phyloP scores from a whole-genome alignment of 2,797 vertebrate species.

The Furcifer pardalis region DNA sequence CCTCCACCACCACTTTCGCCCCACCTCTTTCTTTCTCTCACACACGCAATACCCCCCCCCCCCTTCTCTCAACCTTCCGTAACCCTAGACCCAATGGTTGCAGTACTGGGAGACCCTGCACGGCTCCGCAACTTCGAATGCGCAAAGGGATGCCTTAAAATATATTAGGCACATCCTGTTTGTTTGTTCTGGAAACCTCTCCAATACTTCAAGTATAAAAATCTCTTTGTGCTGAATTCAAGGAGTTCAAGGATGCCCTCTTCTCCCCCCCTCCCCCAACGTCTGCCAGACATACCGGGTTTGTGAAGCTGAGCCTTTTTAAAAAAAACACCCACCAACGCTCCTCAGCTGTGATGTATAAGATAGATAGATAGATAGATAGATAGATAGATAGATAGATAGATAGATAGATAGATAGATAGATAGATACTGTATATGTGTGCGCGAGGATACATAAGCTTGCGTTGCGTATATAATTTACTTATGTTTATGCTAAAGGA shows the following conservation, averaged over 20 bases:
- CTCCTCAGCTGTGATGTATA: background rate
- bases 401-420: too few relatives aligned
- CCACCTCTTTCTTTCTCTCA: background rate
- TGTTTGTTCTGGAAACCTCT: background rate
- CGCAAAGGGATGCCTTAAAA: slow-evolving; percentile 33
- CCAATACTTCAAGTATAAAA: slow-evolving; percentile 12
- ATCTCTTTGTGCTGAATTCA: background rate
- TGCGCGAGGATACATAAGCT: too few relatives aligned
- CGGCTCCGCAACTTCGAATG: background rate
- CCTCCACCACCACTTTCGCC: too few relatives aligned
- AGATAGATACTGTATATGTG: too few relatives aligned
- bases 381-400: too few relatives aligned
- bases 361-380: too few relatives aligned
- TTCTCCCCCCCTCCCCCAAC: background rate
- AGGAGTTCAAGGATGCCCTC: background rate
- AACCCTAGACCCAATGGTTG: background rate
- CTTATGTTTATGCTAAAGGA: background rate
- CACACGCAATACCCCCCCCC: too few relatives aligned
- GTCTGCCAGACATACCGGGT: background rate
- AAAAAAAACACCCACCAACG: background rate
- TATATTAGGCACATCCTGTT: background rate
- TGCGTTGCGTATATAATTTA: background rate
- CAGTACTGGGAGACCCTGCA: background rate
- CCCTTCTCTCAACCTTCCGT: background rate
- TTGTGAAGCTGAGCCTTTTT: slow-evolving; percentile 27